Evolutionary conservation across 2,113 vertebrate genomes (phyloP).

Genomic region (Pipra filicauda): DNA sequence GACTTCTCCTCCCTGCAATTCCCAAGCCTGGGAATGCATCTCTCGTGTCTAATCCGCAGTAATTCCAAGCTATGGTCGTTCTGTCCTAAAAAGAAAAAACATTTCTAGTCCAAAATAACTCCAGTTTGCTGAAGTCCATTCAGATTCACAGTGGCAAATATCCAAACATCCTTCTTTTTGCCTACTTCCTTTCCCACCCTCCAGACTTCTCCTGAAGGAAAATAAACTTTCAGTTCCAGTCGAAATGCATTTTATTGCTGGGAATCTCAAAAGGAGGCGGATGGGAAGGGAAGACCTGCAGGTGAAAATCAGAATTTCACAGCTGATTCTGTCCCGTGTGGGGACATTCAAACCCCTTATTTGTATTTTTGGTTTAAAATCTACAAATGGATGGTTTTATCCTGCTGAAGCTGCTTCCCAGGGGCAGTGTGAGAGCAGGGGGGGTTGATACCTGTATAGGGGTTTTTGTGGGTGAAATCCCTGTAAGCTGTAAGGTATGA

Average conservation of each 20-base stretch:
- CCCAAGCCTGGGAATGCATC: not conserved
- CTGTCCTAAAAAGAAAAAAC: not conserved
- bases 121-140: not conserved
- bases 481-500: not conserved
- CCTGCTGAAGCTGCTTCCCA: not conserved
- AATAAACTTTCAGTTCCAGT: not conserved
- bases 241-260: not conserved
- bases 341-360: not conserved
- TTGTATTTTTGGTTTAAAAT: not conserved
- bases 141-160: not conserved
- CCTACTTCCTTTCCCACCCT: slow-evolving; percentile 42
- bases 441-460: not conserved
- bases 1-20: not conserved
- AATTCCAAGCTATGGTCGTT: not conserved
- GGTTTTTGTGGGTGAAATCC: not conserved
- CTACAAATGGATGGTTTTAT: not conserved
- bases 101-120: not conserved
- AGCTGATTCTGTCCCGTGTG: not conserved
- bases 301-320: not conserved
- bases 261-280: not conserved
- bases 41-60: not conserved
- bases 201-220: not conserved
- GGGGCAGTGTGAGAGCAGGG: not conserved
- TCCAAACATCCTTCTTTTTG: not conserved
- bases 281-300: not conserved